Conservation (phyloP, 2,888 invertebrate species). For the Onthophagus sagittarius region DNA sequence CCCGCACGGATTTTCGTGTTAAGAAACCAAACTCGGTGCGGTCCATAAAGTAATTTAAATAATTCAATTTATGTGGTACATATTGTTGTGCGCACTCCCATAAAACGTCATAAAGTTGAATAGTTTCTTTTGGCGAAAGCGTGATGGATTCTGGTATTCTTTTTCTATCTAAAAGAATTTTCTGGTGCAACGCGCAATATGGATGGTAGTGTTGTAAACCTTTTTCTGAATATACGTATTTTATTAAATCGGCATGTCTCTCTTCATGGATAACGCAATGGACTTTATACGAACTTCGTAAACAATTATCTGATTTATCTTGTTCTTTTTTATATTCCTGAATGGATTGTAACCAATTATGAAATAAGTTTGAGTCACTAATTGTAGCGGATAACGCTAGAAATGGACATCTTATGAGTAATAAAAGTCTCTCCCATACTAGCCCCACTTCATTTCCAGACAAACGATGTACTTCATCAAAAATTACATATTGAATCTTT, state of each 20-base stretch:
- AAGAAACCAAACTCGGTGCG: constrained; percentile 26
- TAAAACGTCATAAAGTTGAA: constrained; percentile 28
- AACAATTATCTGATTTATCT: constrained; percentile 20
- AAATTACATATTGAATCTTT: constrained; percentile 29
- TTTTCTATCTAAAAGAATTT: constrained; percentile 17
- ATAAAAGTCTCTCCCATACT: constrained; percentile 29
- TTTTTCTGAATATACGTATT: constrained; percentile 24
- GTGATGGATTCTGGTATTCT: constrained; percentile 29
- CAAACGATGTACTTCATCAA: constrained; percentile 33
- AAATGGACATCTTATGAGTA: constrained; percentile 32
- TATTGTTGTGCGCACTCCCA: constrained; percentile 11
- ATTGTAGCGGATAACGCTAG: constrained; percentile 33
- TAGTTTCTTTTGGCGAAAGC: constrained; percentile 28
- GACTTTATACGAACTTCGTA: constrained; percentile 26
- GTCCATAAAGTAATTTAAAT: constrained; percentile 18
- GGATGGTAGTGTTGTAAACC: constrained; percentile 30
- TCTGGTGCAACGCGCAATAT: constrained; percentile 25
- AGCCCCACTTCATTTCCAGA: constrained; percentile 28
- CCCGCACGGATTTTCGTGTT: constrained; percentile 24
- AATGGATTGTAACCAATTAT: constrained; percentile 28
- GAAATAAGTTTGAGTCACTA: constrained; percentile 26
- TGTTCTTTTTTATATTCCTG: constrained; percentile 27
- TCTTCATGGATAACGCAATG: constrained; percentile 27
- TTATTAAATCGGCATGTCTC: constrained; percentile 31
- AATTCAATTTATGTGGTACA: constrained; percentile 13